These are phyloP conservation scores for Epinotia bilunana DNA, from an alignment of 2,888 invertebrate genomes.

Conservation along the genomic window DNA sequence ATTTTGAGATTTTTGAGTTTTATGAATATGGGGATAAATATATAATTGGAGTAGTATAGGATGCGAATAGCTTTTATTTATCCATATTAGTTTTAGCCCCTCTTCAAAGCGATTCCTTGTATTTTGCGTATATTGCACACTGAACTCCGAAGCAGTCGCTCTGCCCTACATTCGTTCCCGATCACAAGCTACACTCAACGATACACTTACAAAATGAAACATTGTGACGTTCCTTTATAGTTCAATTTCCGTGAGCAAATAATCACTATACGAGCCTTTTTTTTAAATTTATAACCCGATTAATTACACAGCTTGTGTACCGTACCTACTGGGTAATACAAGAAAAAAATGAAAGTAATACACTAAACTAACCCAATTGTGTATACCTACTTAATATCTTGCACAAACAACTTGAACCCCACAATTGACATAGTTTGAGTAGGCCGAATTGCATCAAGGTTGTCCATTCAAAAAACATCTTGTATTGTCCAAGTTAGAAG, in stretches of 20 bases:
- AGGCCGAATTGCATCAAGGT: too few relatives aligned
- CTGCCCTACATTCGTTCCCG: conserved; percentile 7
- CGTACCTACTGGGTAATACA: too few relatives aligned
- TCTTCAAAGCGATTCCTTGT: background rate
- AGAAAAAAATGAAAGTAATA: too few relatives aligned
- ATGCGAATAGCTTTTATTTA: background rate
- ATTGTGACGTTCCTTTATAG: background rate
- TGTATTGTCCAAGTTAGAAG: too few relatives aligned
- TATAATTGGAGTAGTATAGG: background rate
- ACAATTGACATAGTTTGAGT: too few relatives aligned
- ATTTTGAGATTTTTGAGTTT: too few relatives aligned
- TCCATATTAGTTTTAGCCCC: background rate
- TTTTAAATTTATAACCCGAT: too few relatives aligned
- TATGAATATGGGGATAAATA: background rate
- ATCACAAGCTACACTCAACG: background rate
- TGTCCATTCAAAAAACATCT: too few relatives aligned
- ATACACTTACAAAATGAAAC: background rate
- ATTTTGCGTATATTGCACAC: conserved; percentile 1
- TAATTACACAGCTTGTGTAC: too few relatives aligned
- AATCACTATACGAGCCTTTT: background rate
- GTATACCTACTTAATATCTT: too few relatives aligned
- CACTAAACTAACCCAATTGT: too few relatives aligned
- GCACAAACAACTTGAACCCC: too few relatives aligned
- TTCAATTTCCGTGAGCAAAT: background rate
- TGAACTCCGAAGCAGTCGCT: conserved; percentile 3